These are phyloP conservation scores for Oophaga pumilio DNA, from an alignment of 2,113 vertebrate species.

Conservation along the genomic window DNA sequence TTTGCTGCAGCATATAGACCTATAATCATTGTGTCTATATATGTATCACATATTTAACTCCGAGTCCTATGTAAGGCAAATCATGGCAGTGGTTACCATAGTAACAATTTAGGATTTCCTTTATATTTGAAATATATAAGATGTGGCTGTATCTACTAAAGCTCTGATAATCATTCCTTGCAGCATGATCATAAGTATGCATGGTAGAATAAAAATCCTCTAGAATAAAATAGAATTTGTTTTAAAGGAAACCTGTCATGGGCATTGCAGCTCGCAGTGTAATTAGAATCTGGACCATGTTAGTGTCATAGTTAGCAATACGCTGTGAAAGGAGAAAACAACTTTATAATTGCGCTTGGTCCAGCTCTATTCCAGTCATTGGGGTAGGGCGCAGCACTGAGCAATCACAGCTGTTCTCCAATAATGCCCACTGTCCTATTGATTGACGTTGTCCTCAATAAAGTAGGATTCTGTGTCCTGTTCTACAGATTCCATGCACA, in stretches of 20 bases:
- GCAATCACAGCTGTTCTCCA: too few relatives aligned
- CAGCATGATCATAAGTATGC: neutral
- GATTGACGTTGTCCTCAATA: too few relatives aligned
- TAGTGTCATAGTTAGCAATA: too few relatives aligned
- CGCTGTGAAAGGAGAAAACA: too few relatives aligned
- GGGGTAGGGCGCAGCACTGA: too few relatives aligned
- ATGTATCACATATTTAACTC: constrained; percentile 17
- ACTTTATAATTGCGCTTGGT: too few relatives aligned
- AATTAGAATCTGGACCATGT: too few relatives aligned
- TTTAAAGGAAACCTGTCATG: neutral
- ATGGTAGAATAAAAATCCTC: neutral
- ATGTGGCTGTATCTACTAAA: neutral
- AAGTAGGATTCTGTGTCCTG: too few relatives aligned
- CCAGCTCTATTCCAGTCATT: too few relatives aligned
- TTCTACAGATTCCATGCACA: too few relatives aligned
- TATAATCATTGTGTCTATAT: constrained; percentile 7
- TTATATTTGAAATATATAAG: constrained; percentile 22
- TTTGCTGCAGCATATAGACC: neutral
- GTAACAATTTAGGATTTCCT: constrained; percentile 22
- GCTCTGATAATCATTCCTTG: neutral
- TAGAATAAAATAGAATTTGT: neutral
- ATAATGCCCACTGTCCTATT: too few relatives aligned
- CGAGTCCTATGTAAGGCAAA: constrained; percentile 6
- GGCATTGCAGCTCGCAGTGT: too few relatives aligned
- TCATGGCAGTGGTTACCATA: constrained; percentile 24